phyloP scores from a whole-genome alignment of 1,140 invertebrate genomes.

The Camponotus vicinus region DNA sequence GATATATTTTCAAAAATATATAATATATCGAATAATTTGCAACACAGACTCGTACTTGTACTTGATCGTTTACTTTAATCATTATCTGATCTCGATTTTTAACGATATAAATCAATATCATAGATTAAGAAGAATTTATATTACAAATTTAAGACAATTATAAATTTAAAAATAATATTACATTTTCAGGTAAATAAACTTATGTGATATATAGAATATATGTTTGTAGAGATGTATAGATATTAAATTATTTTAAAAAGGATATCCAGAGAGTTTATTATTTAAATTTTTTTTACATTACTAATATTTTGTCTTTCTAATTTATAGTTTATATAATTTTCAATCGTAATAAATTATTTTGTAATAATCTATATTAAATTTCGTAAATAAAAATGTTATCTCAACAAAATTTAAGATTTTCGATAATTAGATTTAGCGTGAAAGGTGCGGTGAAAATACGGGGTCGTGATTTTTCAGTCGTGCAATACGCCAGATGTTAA shows the following conservation, averaged over 20 bases:
- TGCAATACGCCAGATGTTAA: constrained; percentile 53
- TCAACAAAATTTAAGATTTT: not conserved
- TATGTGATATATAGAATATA: too few relatives aligned
- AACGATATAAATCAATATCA: not conserved
- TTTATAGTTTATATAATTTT: not conserved
- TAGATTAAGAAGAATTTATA: not conserved
- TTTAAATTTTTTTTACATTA: not conserved
- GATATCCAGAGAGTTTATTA: not conserved
- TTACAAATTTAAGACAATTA: not conserved
- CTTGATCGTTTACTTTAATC: not conserved
- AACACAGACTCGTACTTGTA: not conserved
- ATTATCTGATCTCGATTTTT: not conserved
- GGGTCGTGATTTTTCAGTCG: constrained; percentile 20
- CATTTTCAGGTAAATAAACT: too few relatives aligned
- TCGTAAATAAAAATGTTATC: constrained; percentile 5
- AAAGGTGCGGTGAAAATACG: constrained; percentile 18
- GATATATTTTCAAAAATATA: constrained; percentile 18
- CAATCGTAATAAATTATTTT: not conserved
- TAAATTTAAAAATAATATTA: not conserved
- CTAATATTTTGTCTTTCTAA: not conserved
- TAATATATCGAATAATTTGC: constrained; percentile 5
- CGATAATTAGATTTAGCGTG: constrained; percentile 1
- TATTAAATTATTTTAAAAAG: not conserved
- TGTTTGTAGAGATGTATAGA: too few relatives aligned
- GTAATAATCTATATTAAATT: not conserved